A percentile compares a stretch with the other conserved stretches of the same genome.
Conservation (phyloP, 1,140 invertebrate genomes). For the Episyrphus balteatus region DNA sequence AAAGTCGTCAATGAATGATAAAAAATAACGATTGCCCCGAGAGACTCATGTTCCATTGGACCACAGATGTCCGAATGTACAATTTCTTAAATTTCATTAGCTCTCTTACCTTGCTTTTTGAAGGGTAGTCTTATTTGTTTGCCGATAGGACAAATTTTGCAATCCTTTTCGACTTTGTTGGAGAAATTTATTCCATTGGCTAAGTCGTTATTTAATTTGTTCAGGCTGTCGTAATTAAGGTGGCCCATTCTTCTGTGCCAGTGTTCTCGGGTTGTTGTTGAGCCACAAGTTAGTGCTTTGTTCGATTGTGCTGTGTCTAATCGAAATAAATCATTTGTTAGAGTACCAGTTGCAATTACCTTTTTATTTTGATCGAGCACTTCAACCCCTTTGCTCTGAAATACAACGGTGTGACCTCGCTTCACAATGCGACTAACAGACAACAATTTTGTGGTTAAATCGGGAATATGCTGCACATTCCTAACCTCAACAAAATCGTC, state of each 20-base stretch:
- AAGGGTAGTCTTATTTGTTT: conserved; percentile 8
- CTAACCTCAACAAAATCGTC: too few relatives aligned
- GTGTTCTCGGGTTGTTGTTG: too few relatives aligned
- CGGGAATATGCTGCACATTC: too few relatives aligned
- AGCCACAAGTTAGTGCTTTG: too few relatives aligned
- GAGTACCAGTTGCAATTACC: conserved; percentile 20
- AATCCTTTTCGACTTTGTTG: too few relatives aligned
- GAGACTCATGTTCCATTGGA: conserved; percentile 22
- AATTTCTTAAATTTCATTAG: conserved; percentile 20
- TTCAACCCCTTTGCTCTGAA: not conserved
- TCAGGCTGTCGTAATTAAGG: too few relatives aligned
- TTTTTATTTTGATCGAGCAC: conserved; percentile 3
- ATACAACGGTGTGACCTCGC: not conserved
- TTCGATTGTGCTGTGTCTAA: conserved; percentile 11
- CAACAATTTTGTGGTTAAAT: too few relatives aligned
- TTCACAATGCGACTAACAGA: too few relatives aligned
- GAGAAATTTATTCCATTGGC: conserved; percentile 10
- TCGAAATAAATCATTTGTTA: conserved; percentile 19
- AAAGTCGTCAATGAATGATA: too few relatives aligned
- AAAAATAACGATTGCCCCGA: too few relatives aligned
- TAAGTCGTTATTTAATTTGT: conserved; percentile 20
- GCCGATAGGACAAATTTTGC: too few relatives aligned
- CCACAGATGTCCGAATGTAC: conserved; percentile 35
- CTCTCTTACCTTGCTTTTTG: conserved; percentile 5
- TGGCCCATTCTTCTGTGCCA: too few relatives aligned